These are phyloP conservation scores for Terrapene triunguis DNA, from an alignment of 2,113 vertebrate species.

Conservation along the genomic window DNA sequence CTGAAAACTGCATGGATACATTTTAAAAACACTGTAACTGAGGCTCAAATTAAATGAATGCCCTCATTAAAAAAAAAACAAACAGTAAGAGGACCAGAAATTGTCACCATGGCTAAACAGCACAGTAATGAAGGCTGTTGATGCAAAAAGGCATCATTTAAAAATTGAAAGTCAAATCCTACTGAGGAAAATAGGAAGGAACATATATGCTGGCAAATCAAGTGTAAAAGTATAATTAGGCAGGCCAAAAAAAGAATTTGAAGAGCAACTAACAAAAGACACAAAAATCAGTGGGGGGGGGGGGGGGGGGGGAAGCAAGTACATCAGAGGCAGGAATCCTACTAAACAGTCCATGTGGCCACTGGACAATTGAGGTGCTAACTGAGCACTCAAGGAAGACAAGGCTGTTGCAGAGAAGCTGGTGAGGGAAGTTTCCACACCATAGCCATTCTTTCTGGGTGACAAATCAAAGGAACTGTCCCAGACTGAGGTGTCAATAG, in stretches of 20 bases:
- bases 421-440: neutral
- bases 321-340: neutral
- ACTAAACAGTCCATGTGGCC: neutral
- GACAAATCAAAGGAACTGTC: neutral
- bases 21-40: too few species aligned
- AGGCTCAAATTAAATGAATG: too few species aligned
- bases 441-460: neutral
- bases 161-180: neutral
- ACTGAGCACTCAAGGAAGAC: neutral
- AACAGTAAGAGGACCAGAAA: too few species aligned
- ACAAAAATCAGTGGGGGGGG: too few species aligned
- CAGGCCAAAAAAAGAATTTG: neutral
- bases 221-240: neutral
- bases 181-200: neutral
- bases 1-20: too few species aligned
- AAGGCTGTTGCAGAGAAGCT: neutral
- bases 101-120: neutral
- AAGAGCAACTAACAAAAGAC: neutral
- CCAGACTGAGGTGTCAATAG: neutral
- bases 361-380: neutral
- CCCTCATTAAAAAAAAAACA: too few species aligned
- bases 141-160: neutral
- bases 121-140: neutral
- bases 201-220: too few species aligned
- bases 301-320: too few species aligned